Evolutionary conservation across 2,113 vertebrate species (phyloP).

Genomic region (Brevimyrus niger): DNA sequence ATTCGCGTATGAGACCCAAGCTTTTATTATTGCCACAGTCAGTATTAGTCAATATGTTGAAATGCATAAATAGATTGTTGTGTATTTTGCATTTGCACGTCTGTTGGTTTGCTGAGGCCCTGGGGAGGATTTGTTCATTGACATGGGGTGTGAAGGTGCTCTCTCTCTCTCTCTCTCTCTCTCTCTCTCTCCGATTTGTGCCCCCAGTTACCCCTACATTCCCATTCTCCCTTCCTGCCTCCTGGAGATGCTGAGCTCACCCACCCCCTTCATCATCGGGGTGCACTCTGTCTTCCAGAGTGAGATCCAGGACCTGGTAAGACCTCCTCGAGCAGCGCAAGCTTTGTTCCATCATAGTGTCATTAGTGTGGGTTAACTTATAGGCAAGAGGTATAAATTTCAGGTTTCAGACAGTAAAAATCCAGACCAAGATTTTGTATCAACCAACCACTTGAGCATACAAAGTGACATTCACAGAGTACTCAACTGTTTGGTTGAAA

Average conservation of each 20-base stretch:
- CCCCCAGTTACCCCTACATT: constrained; percentile 88
- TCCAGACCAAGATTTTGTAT: background rate
- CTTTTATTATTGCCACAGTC: background rate
- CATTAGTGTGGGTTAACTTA: background rate
- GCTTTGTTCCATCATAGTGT: background rate
- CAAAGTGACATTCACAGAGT: background rate
- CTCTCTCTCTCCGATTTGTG: background rate
- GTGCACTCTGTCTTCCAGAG: constrained; percentile 90
- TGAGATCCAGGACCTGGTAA: constrained; percentile 93
- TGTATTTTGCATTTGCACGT: background rate
- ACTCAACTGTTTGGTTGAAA: background rate
- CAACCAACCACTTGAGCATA: background rate
- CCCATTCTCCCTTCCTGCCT: constrained; percentile 92
- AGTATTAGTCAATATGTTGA: background rate
- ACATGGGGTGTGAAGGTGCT: background rate
- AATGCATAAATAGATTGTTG: background rate
- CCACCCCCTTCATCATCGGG: constrained; percentile 96
- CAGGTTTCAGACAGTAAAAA: background rate
- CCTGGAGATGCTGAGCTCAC: constrained; percentile 92
- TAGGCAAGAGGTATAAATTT: background rate
- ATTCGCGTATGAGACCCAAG: background rate
- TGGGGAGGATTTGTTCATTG: background rate
- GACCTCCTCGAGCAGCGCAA: constrained; percentile 26
- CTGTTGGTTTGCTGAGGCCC: background rate
- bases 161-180: background rate